These are phyloP conservation scores for Cistogaster globosa DNA, from an alignment of 2,888 invertebrate genomes.

Conservation along the genomic window DNA sequence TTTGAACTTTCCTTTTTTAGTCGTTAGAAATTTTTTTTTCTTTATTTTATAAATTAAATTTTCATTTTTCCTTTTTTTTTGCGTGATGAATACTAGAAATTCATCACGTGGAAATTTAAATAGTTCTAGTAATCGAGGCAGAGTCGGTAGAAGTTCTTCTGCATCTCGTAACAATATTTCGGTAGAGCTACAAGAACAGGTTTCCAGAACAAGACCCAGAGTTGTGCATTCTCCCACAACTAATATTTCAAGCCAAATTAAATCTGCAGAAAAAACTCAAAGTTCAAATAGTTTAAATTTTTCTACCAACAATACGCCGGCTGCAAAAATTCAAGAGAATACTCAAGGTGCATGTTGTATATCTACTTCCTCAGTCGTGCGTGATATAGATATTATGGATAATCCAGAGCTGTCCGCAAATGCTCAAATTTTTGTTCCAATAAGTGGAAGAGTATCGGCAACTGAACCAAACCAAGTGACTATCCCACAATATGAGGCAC, in stretches of 20 bases:
- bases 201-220: neutral
- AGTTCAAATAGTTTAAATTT: neutral
- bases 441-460: neutral
- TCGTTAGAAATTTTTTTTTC: too few species aligned
- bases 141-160: neutral
- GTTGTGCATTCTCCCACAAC: neutral
- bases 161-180: constrained; percentile 10
- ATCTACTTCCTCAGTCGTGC: neutral
- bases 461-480: neutral
- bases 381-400: neutral
- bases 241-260: neutral
- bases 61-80: neutral
- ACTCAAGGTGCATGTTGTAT: neutral
- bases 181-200: neutral
- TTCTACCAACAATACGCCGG: neutral
- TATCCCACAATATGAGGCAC: neutral
- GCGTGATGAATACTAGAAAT: constrained; percentile 8
- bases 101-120: neutral
- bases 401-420: neutral
- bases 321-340: neutral
- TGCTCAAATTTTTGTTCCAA: neutral
- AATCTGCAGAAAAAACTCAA: neutral
- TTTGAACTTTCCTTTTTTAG: too few species aligned
- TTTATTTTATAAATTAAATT: too few species aligned
- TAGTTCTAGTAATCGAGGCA: neutral